Base-by-base conservation (phyloP, 1,140 invertebrate species). In the Carcinoscorpius rotundicauda region DNA sequence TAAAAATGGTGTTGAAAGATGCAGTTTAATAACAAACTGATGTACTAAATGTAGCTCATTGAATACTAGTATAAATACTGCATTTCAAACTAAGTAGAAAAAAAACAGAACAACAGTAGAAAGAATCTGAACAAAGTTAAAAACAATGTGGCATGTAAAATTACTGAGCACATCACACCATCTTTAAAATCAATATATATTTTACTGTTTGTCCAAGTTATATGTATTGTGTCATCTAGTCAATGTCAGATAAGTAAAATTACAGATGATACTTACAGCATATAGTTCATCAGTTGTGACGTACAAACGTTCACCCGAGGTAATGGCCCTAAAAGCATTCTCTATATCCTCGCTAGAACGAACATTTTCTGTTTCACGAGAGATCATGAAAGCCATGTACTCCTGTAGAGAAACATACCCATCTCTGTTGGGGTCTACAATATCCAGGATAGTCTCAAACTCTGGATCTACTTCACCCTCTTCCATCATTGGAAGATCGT, bases 331-430 rank as follows among this genome's bases (percentile, higher is more conserved):
- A 87, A 99, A 99, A 52, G 97, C 97, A 79, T 97, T 97, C 79
- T 98, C 95, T 69, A 99, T 98, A 81, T 99, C 97, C 78, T 98
- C 94, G 57, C 92, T 96, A 71, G 93, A 97, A 74, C 97, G 93
- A 51, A 99, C 96, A 78, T 99, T 99, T 80, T 99, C 97, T 1
- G 97, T 99, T 83, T 99, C 97, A 77, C 98, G 95, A 75, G 93
- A 97, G 74, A 99, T 99, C 97, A 99, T 99, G 78, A 99, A 99
- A 58, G 94, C 94, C 93, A 99, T 99, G 79, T 98, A 99, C 77
- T 99, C 97, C 82, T 99, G 97, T 62, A 99, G 82, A 1, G 93
- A 97, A 57, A 99, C 95, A 73, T 94, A 88, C 48, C 97, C 97
- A 78, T 96, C 92, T 64, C 91, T 83, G 77, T 94, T 93, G 55